Conservation (phyloP, 92 coral and sea anemone species). For the Parazoanthus darwini region DNA sequence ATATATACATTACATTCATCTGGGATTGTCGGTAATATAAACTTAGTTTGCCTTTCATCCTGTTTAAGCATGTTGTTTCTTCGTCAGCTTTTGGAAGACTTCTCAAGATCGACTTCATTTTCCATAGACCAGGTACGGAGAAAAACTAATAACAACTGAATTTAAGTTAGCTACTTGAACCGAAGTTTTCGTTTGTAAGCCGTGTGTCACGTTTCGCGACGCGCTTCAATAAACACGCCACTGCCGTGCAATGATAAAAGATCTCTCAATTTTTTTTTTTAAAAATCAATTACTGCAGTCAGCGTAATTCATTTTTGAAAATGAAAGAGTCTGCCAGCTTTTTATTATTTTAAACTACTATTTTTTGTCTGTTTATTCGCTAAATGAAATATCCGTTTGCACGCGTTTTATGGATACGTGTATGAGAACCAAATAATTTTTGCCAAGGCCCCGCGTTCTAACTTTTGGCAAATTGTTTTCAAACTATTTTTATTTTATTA, state of each 20-base stretch:
- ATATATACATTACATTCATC: too few species aligned
- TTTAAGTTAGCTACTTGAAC: too few species aligned
- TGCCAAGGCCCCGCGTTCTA: too few species aligned
- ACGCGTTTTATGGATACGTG: too few species aligned
- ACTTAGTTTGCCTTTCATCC: background rate
- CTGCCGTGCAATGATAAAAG: background rate
- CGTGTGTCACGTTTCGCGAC: background rate
- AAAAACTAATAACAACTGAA: background rate
- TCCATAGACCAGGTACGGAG: slow-evolving; percentile 38
- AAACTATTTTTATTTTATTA: too few species aligned
- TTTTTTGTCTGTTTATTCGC: background rate
- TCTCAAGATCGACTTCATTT: slow-evolving; percentile 31
- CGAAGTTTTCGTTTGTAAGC: too few species aligned
- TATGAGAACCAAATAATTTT: too few species aligned
- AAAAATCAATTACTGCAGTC: background rate
- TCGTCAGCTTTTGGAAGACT: slow-evolving; percentile 21
- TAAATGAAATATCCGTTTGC: too few species aligned
- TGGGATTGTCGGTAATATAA: background rate
- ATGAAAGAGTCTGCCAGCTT: background rate
- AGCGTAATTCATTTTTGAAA: background rate
- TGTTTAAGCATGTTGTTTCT: slow-evolving; percentile 5
- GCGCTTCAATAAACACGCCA: background rate
- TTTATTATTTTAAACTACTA: too few species aligned
- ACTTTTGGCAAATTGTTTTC: too few species aligned
- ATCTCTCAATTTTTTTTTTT: background rate